Conservation (phyloP, 1,140 invertebrate genomes). For the Ips typographus region DNA sequence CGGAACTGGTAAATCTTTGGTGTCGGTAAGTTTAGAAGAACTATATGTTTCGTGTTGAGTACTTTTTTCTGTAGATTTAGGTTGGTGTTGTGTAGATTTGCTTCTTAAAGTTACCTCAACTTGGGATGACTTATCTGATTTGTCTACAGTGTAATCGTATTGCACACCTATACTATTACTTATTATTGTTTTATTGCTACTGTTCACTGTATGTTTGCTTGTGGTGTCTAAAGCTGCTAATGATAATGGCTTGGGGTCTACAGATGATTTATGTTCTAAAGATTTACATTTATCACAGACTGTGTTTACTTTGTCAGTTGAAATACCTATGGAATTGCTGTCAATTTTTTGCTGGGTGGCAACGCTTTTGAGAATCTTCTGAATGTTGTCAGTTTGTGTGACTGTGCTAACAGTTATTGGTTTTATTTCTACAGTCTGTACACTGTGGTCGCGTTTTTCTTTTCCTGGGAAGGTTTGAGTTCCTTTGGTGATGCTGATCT, state of each 20-base stretch:
- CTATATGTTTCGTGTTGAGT: conserved; percentile 44
- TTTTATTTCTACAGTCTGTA: conserved; percentile 41
- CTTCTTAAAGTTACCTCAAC: conserved; percentile 41
- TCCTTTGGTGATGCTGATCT: conserved; percentile 44
- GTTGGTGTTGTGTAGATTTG: conserved; percentile 50
- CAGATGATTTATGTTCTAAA: conserved; percentile 50
- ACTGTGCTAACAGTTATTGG: background rate
- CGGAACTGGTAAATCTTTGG: conserved; percentile 39
- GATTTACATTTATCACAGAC: conserved; percentile 57
- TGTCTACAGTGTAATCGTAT: conserved; percentile 34
- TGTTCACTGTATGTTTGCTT: conserved; percentile 49
- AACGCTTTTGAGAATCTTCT: conserved; percentile 44
- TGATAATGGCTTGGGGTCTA: conserved; percentile 41
- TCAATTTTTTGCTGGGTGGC: conserved; percentile 51
- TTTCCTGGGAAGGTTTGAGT: conserved; percentile 44
- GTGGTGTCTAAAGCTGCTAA: conserved; percentile 45
- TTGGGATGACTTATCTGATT: conserved; percentile 38
- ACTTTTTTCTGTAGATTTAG: conserved; percentile 42
- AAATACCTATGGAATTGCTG: conserved; percentile 53
- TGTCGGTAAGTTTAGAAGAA: conserved; percentile 44
- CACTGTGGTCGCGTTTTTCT: conserved; percentile 47
- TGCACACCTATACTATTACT: conserved; percentile 45
- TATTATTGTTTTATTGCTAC: conserved; percentile 40
- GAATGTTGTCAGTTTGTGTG: conserved; percentile 21
- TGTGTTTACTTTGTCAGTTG: conserved; percentile 53